phyloP scores from a whole-genome alignment of 2,888 invertebrate genomes.

The Rapana venosa region DNA sequence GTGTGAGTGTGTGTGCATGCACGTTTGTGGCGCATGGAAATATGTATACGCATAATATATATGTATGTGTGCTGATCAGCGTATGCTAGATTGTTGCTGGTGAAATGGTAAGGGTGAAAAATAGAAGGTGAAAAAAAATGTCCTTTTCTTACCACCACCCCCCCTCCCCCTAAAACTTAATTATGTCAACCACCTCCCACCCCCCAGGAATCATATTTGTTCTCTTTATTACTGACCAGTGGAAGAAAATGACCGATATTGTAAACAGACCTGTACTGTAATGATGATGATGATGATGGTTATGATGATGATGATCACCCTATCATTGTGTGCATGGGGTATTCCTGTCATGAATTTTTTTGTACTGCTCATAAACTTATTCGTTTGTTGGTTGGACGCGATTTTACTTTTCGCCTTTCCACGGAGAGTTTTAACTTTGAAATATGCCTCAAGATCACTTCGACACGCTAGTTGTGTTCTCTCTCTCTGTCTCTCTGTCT shows the following conservation, averaged over 20 bases:
- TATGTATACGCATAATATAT: not conserved
- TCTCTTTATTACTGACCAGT: not conserved
- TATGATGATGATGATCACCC: not conserved
- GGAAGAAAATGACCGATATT: not conserved
- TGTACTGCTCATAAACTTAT: not conserved
- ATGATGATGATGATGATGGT: too few species aligned
- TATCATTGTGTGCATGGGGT: not conserved
- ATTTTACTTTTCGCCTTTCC: not conserved
- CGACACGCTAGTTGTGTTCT: too few species aligned
- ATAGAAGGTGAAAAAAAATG: not conserved
- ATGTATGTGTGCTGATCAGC: not conserved
- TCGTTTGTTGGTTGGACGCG: too few species aligned
- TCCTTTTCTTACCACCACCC: not conserved
- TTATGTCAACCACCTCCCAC: not conserved
- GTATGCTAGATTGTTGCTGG: not conserved
- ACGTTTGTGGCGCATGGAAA: not conserved
- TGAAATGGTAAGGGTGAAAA: not conserved
- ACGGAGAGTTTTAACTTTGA: not conserved
- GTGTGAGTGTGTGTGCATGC: not conserved
- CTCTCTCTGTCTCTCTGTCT: too few species aligned
- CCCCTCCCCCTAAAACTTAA: not conserved
- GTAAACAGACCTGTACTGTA: slow-evolving; percentile 22
- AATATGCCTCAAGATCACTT: not conserved
- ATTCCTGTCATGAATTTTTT: not conserved
- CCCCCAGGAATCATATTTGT: not conserved